Evolutionary conservation across 2,113 vertebrate species (phyloP).

Genomic region (Pygoscelis antarcticus): DNA sequence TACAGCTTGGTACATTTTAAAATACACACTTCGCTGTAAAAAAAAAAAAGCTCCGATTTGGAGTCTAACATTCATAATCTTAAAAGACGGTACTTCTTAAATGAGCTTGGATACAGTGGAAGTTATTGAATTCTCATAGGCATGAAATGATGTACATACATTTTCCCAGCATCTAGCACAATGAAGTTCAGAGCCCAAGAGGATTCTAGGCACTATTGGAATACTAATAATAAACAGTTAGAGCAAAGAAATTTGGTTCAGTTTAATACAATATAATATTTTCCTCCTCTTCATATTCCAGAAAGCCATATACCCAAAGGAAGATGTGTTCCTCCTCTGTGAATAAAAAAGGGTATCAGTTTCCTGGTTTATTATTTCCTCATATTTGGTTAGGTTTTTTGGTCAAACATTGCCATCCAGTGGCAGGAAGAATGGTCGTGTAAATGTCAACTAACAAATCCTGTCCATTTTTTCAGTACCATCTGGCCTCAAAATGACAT

Average conservation of each 20-base stretch:
- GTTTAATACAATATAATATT: not conserved
- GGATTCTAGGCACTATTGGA: not conserved
- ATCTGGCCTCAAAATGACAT: not conserved
- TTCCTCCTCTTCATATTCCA: not conserved
- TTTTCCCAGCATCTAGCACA: not conserved
- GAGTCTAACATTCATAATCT: not conserved
- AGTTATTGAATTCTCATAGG: not conserved
- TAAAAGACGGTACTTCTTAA: not conserved
- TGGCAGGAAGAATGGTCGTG: not conserved
- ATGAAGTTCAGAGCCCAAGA: not conserved
- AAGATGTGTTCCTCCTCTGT: not conserved
- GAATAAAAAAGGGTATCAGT: not conserved
- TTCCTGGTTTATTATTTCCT: not conserved
- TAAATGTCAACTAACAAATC: not conserved
- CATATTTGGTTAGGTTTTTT: not conserved
- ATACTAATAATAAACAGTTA: not conserved
- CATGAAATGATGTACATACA: not conserved
- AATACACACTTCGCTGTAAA: not conserved
- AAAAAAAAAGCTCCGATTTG: not conserved
- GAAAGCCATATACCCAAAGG: not conserved
- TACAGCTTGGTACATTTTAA: not conserved
- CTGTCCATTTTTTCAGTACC: not conserved
- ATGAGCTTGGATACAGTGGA: not conserved
- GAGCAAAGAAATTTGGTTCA: not conserved
- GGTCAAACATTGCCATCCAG: conserved; percentile 65